phyloP scores from a whole-genome alignment of 2,888 invertebrate genomes.

The Sepioteuthis lessoniana region DNA sequence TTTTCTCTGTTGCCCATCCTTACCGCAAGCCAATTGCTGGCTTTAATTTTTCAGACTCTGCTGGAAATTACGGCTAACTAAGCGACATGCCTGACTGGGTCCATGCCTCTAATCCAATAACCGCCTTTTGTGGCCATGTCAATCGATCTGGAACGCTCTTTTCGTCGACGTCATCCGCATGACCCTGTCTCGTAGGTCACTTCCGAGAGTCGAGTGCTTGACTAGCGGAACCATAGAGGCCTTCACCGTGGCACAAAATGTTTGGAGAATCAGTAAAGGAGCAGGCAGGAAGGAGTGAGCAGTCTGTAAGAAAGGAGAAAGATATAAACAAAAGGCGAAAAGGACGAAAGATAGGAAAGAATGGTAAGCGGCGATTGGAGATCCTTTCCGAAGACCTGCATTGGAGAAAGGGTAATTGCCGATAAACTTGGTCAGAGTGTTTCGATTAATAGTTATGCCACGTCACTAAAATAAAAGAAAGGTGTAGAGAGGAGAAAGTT shows the following conservation, averaged over 20 bases:
- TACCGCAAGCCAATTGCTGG: background rate
- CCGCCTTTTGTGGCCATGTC: background rate
- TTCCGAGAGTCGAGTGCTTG: conserved; percentile 33
- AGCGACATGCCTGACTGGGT: conserved; percentile 17
- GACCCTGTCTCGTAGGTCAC: background rate
- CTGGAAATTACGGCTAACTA: background rate
- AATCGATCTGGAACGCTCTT: conserved; percentile 8
- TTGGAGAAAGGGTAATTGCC: conserved; percentile 33
- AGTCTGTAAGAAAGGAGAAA: background rate
- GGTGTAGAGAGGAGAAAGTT: too few species aligned
- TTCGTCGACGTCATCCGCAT: conserved; percentile 33
- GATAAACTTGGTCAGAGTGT: conserved; percentile 33
- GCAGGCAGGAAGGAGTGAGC: background rate
- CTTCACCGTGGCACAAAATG: conserved; percentile 9
- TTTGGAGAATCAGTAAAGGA: background rate
- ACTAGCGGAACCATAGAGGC: conserved; percentile 23
- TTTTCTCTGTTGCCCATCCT: background rate
- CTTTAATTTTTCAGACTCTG: conserved; percentile 13
- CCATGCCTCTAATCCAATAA: conserved; percentile 33
- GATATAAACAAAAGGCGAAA: background rate
- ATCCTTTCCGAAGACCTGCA: background rate
- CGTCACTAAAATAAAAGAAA: background rate
- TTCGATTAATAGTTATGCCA: background rate
- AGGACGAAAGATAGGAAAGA: background rate
- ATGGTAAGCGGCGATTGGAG: background rate